Percentiles rank a stretch among this genome's conserved stretches.
Conservation (phyloP, 2,888 invertebrate species). For the Drosophila macrospina region DNA sequence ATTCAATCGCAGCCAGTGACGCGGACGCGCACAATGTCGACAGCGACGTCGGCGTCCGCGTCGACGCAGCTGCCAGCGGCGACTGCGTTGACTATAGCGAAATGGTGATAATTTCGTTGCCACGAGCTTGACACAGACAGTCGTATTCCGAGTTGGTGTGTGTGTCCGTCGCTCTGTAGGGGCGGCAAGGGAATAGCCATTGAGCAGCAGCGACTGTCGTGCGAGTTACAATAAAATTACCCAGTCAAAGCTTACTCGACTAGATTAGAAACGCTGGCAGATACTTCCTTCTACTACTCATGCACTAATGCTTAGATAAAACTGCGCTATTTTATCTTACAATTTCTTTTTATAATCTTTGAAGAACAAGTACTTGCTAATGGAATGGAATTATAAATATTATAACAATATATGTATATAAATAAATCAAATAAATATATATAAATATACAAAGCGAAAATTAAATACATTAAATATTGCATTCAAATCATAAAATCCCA, state of each 20-base stretch:
- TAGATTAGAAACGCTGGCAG: slow-evolving; percentile 18
- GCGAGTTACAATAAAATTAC: slow-evolving; percentile 33
- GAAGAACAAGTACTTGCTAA: not conserved
- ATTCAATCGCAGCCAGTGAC: slow-evolving; percentile 56
- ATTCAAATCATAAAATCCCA: not conserved
- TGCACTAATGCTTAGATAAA: not conserved
- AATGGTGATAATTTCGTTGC: slow-evolving; percentile 68
- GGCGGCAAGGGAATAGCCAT: slow-evolving; percentile 2
- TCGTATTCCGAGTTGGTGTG: slow-evolving; percentile 5
- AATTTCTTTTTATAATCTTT: not conserved
- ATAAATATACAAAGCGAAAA: no score
- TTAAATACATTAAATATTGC: not conserved
- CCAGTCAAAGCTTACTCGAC: slow-evolving; percentile 35
- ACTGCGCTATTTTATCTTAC: not conserved
- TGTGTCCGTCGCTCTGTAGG: not conserved
- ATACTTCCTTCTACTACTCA: not conserved
- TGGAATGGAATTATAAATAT: no score
- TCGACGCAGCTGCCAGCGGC: slow-evolving; percentile 5
- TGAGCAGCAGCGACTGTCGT: slow-evolving; percentile 16
- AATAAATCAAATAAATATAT: no score
- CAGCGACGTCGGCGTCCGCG: not conserved
- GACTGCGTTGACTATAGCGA: slow-evolving; percentile 32
- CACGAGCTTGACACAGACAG: slow-evolving; percentile 61
- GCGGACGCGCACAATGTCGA: slow-evolving; percentile 8
- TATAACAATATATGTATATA: no score